Evolutionary conservation across 2,888 invertebrate genomes (phyloP), one percentile per base, ranked within the genome.

Genomic region (Eristalinus sepulchralis): DNA sequence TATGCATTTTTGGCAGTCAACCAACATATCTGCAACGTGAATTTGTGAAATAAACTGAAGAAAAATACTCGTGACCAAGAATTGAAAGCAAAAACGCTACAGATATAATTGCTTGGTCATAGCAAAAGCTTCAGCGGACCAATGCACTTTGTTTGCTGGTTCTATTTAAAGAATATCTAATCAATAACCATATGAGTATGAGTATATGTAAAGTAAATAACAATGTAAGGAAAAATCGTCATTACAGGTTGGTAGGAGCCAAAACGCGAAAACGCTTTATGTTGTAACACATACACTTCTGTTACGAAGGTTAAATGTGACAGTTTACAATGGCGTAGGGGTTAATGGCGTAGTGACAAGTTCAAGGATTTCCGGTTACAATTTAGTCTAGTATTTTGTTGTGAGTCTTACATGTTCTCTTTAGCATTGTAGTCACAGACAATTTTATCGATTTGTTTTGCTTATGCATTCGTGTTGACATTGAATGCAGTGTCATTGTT

Each of bases 341-440:
- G 63, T 63, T 70, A 78, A 70, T 70, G 31, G 36, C 70, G 78
- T 57, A 57, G 39, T 70, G 36, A 17, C 70, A 78, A 78, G 78
- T 78, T 78, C 78, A 78, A 78, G 78, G 78, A 78, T 36, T 70
- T 78, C 39, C 57, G n/a, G 62, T 77, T 24, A 36, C 10, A 36
- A 24, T 73, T 63, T 57, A 24, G 3, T 24, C 57, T 24, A 13
- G 11, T 10, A 8, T n/a, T 9, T 55, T 27, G 13, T 17, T 73
- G 34, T 62, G 8, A 39, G 34, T 22, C 20, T 71, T 27, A 17
- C 11, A 9, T 47, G 47, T 20, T 60, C 60, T 47, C 17, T 13
- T 47, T 33, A 13, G 57, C 24, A 39, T 17, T 57, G 13, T 9
- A 13, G 24, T 24, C 13, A n/a, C 57, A 24, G 22, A 24, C 22